Evolutionary conservation across 2,113 vertebrate species (phyloP).

Genomic region (Coptodon bakossiorum): DNA sequence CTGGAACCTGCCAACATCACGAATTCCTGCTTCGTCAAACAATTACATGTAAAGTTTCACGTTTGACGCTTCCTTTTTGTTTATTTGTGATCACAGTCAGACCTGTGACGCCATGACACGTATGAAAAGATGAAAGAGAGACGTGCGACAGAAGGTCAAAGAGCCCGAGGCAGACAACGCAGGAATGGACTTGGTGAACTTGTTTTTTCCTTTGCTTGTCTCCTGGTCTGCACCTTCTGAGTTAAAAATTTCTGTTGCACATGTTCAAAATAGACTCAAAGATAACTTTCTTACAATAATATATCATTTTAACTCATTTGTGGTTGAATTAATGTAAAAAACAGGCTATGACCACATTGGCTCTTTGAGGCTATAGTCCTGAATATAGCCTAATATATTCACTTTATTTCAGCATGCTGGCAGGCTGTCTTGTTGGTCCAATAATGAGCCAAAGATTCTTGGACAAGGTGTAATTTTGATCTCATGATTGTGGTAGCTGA

Average conservation of each 20-base stretch:
- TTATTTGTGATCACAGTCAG: neutral
- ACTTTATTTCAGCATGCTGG: neutral
- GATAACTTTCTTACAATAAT: neutral
- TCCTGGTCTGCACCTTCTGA: constrained; percentile 42
- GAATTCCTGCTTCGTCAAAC: neutral
- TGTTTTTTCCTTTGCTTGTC: constrained; percentile 26
- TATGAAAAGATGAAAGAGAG: neutral
- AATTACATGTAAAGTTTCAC: neutral
- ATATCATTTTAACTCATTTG: neutral
- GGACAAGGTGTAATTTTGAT: neutral
- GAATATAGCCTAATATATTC: neutral
- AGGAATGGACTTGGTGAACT: constrained; percentile 11
- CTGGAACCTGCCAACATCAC: neutral
- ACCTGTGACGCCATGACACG: neutral
- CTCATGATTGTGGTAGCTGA: neutral
- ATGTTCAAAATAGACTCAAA: neutral
- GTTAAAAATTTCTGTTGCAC: neutral
- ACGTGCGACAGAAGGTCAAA: neutral
- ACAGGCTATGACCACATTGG: neutral
- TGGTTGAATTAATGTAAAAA: neutral
- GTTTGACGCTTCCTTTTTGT: neutral
- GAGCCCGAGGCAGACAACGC: neutral
- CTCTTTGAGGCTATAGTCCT: neutral
- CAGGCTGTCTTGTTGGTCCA: neutral
- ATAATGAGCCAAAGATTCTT: neutral